phyloP scores from a whole-genome alignment of 2,113 vertebrate species.

The Agapornis roseicollis region DNA sequence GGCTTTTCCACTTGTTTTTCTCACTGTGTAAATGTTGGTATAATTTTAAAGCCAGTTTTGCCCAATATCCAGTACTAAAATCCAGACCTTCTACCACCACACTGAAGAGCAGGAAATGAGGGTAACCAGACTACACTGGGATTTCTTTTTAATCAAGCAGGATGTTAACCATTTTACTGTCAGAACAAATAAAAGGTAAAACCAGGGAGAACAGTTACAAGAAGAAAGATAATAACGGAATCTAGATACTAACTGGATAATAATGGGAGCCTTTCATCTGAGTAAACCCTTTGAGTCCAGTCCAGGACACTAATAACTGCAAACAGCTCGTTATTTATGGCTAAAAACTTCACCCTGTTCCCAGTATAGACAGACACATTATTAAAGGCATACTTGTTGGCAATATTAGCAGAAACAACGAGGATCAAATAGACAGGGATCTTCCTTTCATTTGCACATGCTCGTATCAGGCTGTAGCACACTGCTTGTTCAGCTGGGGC shows the following conservation, averaged over 20 bases:
- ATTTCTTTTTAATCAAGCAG: not conserved
- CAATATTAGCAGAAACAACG: not conserved
- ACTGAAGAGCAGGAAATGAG: not conserved
- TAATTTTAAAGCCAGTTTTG: not conserved
- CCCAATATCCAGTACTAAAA: not conserved
- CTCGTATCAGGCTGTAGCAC: not conserved
- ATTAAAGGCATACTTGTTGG: not conserved
- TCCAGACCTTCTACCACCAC: not conserved
- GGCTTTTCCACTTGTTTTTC: not conserved
- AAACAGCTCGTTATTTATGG: not conserved
- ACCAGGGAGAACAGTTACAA: not conserved
- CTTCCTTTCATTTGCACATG: not conserved
- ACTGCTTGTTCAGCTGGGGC: not conserved
- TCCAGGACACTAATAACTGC: not conserved
- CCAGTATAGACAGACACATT: not conserved
- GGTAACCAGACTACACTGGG: not conserved
- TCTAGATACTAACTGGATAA: not conserved
- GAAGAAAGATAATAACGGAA: not conserved
- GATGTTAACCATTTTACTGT: not conserved
- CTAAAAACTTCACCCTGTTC: constrained; percentile 3
- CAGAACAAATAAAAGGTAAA: not conserved
- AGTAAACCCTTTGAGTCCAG: not conserved
- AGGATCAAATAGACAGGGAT: not conserved
- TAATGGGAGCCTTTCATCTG: not conserved
- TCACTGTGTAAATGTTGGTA: not conserved